Percentiles rank a stretch among this genome's conserved stretches.
These are phyloP conservation scores for Ceratoteleas bidentatus DNA, from an alignment of 1,140 invertebrate genomes.

Conservation along the genomic window DNA sequence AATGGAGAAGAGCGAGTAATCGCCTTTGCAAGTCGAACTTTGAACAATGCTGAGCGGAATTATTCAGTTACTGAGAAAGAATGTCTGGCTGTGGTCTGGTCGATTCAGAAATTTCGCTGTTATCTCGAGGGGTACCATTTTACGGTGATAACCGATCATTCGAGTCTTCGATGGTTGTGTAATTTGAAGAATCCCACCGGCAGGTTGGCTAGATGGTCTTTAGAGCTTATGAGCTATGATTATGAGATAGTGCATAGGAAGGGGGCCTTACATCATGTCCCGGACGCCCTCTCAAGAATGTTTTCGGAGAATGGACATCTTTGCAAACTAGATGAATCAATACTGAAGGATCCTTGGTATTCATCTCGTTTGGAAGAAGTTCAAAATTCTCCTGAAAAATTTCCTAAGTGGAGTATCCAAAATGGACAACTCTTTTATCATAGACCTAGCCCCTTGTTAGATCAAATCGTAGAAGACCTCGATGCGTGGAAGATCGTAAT, in stretches of 20 bases:
- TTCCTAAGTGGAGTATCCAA: constrained; percentile 28
- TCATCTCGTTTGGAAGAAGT: background rate
- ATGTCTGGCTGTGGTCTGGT: background rate
- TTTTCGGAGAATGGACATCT: background rate
- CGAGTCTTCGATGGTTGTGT: constrained; percentile 13
- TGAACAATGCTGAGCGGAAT: background rate
- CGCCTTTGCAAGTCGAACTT: background rate
- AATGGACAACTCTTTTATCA: constrained; percentile 22
- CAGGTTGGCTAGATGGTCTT: constrained; percentile 69
- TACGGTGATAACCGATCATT: constrained; percentile 14
- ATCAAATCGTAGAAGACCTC: constrained; percentile 8
- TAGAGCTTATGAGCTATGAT: constrained; percentile 61
- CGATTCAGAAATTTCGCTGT: background rate
- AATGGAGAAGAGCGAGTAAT: constrained; percentile 4
- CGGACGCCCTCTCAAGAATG: constrained; percentile 71
- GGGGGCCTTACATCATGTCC: constrained; percentile 72
- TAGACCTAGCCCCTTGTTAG: background rate
- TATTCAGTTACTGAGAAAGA: background rate
- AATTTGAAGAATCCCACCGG: constrained; percentile 60
- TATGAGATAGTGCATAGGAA: constrained; percentile 76
- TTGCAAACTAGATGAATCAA: background rate
- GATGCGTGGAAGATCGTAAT: constrained; percentile 4
- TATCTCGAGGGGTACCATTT: background rate
- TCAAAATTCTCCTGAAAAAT: constrained; percentile 18
- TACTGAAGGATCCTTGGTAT: constrained; percentile 1